Percentiles rank a stretch among this genome's conserved stretches.
Evolutionary conservation across 2,797 vertebrate genomes (phyloP).

Genomic region (Rhincodon typus): DNA sequence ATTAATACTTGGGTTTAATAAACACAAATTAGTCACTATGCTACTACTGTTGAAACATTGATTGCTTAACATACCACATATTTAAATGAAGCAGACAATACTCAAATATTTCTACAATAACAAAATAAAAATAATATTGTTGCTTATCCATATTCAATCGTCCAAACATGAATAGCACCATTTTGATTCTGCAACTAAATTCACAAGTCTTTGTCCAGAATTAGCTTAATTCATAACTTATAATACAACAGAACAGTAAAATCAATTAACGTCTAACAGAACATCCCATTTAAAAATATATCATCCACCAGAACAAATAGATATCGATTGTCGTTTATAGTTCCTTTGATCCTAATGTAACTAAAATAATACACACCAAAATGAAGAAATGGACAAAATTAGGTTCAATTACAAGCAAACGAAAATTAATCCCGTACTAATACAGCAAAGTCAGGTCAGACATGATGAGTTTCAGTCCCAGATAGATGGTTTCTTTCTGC

Average conservation of each 20-base stretch:
- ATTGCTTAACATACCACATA: not conserved
- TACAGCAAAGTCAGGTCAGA: not conserved
- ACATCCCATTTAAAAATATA: not conserved
- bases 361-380: not conserved
- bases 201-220: not conserved
- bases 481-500: not conserved
- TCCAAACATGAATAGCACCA: not conserved
- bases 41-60: not conserved
- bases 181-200: slow-evolving; percentile 1
- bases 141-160: not conserved
- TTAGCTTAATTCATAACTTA: not conserved
- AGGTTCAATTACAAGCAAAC: not conserved
- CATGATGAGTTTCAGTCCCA: not conserved
- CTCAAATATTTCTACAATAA: not conserved
- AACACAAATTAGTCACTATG: not conserved
- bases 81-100: not conserved
- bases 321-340: not conserved
- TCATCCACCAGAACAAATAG: not conserved
- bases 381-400: not conserved
- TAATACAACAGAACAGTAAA: not conserved
- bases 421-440: not conserved
- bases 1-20: not conserved
- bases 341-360: not conserved
- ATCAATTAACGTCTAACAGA: not conserved
- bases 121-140: not conserved